Conservation (phyloP, 2,888 invertebrate genomes). For the Anodontia alba region DNA sequence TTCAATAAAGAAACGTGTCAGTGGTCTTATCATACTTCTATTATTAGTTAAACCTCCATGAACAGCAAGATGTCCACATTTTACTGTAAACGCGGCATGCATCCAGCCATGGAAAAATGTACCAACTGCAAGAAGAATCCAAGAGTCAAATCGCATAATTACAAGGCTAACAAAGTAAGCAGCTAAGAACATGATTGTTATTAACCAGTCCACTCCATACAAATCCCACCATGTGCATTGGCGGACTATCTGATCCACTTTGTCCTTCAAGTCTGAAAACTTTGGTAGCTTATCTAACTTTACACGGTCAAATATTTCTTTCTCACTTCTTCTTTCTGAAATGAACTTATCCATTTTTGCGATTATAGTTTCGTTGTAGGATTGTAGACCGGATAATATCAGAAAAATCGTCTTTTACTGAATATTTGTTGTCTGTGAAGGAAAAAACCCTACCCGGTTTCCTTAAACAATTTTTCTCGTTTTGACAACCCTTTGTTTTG, state of each 20-base stretch:
- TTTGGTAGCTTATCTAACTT: constrained; percentile 75
- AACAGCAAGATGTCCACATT: constrained; percentile 76
- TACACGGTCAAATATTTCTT: constrained; percentile 64
- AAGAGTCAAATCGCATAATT: constrained; percentile 58
- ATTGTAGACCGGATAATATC: no score
- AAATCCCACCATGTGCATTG: constrained; percentile 77
- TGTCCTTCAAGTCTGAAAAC: constrained; percentile 68
- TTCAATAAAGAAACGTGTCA: constrained; percentile 73
- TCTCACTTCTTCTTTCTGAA: not conserved
- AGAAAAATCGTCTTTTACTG: no score
- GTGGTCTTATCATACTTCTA: constrained; percentile 60
- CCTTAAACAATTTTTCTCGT: no score
- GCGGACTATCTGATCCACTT: constrained; percentile 70
- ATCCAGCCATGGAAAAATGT: constrained; percentile 73
- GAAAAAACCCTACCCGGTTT: no score
- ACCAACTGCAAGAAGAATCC: constrained; percentile 57
- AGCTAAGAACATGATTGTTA: constrained; percentile 52
- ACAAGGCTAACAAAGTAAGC: constrained; percentile 57
- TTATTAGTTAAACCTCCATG: constrained; percentile 75
- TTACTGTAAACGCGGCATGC: constrained; percentile 70
- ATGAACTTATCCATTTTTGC: constrained; percentile 7
- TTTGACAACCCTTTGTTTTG: not conserved
- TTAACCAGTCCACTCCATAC: constrained; percentile 78
- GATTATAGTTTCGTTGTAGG: no score
- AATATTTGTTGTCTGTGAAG: no score